These are phyloP conservation scores for Phyllostomus discolor DNA, from an alignment of 2,113 vertebrate genomes.

Conservation along the genomic window DNA sequence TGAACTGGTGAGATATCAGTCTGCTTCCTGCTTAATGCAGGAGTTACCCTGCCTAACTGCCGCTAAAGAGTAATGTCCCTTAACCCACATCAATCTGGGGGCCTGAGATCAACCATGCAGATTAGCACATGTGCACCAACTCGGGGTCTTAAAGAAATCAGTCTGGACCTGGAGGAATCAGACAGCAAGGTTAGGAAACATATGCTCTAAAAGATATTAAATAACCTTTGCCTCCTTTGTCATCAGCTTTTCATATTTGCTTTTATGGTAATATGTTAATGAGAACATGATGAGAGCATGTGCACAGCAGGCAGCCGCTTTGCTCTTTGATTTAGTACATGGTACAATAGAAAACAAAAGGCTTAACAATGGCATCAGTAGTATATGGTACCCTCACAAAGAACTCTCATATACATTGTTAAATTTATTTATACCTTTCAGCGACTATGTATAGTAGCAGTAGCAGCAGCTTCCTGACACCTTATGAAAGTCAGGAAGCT, in stretches of 20 bases:
- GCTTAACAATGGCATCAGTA: neutral
- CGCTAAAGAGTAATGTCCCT: constrained; percentile 42
- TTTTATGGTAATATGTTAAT: neutral
- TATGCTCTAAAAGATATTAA: neutral
- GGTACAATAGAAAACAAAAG: neutral
- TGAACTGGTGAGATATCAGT: constrained; percentile 54
- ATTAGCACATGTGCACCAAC: constrained; percentile 30
- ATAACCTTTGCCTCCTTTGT: constrained; percentile 32
- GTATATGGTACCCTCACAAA: neutral
- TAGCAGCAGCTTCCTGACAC: neutral
- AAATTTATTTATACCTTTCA: constrained; percentile 14
- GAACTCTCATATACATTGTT: neutral
- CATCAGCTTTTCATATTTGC: neutral
- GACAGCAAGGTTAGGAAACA: constrained; percentile 8
- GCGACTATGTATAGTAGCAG: neutral
- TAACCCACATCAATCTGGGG: neutral
- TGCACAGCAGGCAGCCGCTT: neutral
- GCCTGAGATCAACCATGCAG: constrained; percentile 34
- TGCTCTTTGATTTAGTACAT: constrained; percentile 1
- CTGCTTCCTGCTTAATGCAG: constrained; percentile 53
- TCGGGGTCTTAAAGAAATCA: constrained; percentile 10
- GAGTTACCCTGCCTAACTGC: neutral
- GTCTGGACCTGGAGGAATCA: neutral
- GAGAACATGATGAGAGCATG: neutral
- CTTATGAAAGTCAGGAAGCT: neutral